Base-by-base conservation (phyloP, 2,797 vertebrate genomes). In the Megalops cyprinoides region DNA sequence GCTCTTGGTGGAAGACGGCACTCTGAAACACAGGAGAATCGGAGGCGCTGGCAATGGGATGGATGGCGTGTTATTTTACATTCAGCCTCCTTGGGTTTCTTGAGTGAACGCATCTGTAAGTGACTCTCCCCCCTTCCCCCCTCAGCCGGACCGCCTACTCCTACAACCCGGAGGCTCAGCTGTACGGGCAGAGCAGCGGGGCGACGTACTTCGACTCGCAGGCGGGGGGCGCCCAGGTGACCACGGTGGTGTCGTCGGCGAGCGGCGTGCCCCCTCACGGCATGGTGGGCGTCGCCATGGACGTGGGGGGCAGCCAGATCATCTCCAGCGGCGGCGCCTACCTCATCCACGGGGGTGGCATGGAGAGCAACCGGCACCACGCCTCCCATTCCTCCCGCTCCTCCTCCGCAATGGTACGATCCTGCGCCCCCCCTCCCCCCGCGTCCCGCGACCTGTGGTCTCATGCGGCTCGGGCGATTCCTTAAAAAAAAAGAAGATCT, bases 241-340 rank as follows among this genome's bases (percentile, higher is more conserved):
- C 97, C 83, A 96, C 97, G 0, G 97, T 97, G 79, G 94, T 97
- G 79, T 97, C 97, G 8, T 97, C 97, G 48, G 95, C 97, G 74
- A 92, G 96, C 3, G 91, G 95, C 0, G 94, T 96, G 82, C 95
- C 96, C 58, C 89, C 96, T 53, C 98, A 99, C 67, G 87, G 96
- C 92, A 98, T 99, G 98, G 98, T 99, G 92, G 98, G 97, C 92
- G 97, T 99, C 83, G 86, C 97, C 84, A 97, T 99, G 98, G 98
- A 99, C 4, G 95, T 98, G 80, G 95, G 95, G 80, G 95, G 96
- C 85, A 97, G 95, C 89, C 96, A 96, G 91, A 96, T 99, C 84
- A 95, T 99, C 92, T 97, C 97, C 91, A 93, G 97, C 71, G 89
- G 95, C 0, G 97, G 96, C 85, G 95, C 97, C 88, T 99, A 99